Conservation (phyloP, 2,797 vertebrate species). For the Arrhamphus sclerolepis region DNA sequence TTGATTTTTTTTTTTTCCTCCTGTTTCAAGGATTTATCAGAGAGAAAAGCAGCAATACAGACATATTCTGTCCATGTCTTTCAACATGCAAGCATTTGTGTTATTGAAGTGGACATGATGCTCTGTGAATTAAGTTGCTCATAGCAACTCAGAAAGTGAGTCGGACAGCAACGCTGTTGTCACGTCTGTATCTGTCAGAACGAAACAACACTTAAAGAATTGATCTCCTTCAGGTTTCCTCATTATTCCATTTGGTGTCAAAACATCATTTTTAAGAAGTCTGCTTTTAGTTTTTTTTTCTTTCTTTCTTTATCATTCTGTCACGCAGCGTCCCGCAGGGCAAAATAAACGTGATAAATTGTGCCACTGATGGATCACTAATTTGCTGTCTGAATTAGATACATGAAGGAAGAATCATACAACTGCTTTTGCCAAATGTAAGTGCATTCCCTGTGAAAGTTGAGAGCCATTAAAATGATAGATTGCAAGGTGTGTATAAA, state of each 20-base stretch:
- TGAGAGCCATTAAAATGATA: slow-evolving; percentile 82
- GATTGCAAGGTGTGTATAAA: slow-evolving; percentile 76
- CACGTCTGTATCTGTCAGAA: slow-evolving; percentile 36
- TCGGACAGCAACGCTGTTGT: slow-evolving; percentile 43
- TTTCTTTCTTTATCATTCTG: slow-evolving; percentile 24
- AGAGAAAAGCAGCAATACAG: slow-evolving; percentile 38
- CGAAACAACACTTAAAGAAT: slow-evolving; percentile 57
- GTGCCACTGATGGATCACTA: slow-evolving; percentile 50
- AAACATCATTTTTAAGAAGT: slow-evolving; percentile 59
- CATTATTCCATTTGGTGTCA: slow-evolving; percentile 66
- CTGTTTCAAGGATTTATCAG: slow-evolving; percentile 49
- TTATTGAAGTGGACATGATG: slow-evolving; percentile 53
- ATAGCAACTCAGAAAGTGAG: slow-evolving; percentile 40
- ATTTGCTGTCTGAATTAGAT: slow-evolving; percentile 66
- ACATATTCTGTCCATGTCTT: slow-evolving; percentile 56
- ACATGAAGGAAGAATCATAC: slow-evolving; percentile 53
- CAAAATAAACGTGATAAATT: slow-evolving; percentile 33
- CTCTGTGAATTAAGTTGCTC: slow-evolving; percentile 43
- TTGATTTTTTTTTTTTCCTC: slow-evolving; percentile 15
- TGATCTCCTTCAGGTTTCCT: slow-evolving; percentile 49
- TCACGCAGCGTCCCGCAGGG: slow-evolving; percentile 29
- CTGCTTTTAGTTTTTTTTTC: slow-evolving; percentile 29
- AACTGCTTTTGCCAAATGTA: slow-evolving; percentile 73
- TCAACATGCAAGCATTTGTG: slow-evolving; percentile 34
- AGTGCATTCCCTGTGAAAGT: slow-evolving; percentile 66